These are phyloP conservation scores for Pipistrellus pygmaeus DNA, from an alignment of 2,797 vertebrate genomes.

Conservation along the genomic window DNA sequence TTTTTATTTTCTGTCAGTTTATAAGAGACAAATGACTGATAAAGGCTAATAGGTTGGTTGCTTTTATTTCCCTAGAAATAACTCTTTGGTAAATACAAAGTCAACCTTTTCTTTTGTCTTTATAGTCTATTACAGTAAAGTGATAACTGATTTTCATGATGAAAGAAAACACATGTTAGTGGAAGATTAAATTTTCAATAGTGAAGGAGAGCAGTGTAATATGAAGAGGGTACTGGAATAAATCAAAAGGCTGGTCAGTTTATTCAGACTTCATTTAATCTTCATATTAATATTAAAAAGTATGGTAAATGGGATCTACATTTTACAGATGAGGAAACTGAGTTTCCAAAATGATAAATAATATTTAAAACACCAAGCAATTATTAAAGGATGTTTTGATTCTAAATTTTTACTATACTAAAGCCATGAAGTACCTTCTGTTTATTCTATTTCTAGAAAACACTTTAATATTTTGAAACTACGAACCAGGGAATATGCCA, in stretches of 20 bases:
- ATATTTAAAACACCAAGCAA: slow-evolving; percentile 7
- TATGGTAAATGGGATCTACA: not conserved
- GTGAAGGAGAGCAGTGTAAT: not conserved
- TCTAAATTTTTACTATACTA: slow-evolving; percentile 31
- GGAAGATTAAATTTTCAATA: slow-evolving; percentile 58
- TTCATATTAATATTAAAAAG: slow-evolving; percentile 37
- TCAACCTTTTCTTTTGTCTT: slow-evolving; percentile 48
- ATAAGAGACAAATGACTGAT: slow-evolving; percentile 46
- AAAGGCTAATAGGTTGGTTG: not conserved
- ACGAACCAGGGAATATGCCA: not conserved
- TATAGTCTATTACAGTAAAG: slow-evolving; percentile 45
- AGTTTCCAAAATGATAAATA: slow-evolving; percentile 44
- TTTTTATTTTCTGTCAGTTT: slow-evolving; percentile 45
- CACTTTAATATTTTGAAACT: slow-evolving; percentile 12
- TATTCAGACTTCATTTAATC: slow-evolving; percentile 40
- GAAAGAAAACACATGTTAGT: slow-evolving; percentile 20
- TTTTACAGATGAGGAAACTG: slow-evolving; percentile 38
- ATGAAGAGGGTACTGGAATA: not conserved
- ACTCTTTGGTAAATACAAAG: slow-evolving; percentile 1
- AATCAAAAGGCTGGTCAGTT: not conserved
- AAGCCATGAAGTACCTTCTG: not conserved
- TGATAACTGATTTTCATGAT: slow-evolving; percentile 64
- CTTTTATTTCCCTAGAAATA: slow-evolving; percentile 55
- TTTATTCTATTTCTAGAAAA: slow-evolving; percentile 54
- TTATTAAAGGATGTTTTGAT: slow-evolving; percentile 13